phyloP scores from a whole-genome alignment of 2,113 vertebrate species.

The Cinclus mexicanus region DNA sequence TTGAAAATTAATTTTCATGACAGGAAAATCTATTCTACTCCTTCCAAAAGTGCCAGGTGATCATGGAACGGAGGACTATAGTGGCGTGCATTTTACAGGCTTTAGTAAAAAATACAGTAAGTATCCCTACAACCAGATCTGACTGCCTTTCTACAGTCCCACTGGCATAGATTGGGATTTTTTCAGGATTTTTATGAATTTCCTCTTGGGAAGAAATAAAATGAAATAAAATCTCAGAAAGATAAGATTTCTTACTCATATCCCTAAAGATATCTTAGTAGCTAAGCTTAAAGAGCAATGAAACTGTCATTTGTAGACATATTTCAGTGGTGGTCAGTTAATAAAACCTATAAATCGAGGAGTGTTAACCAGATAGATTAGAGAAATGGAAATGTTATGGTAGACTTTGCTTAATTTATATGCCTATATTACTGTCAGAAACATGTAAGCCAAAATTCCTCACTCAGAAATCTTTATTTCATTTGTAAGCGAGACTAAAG shows the following conservation, averaged over 20 bases:
- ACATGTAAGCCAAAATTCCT: neutral
- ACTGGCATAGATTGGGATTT: neutral
- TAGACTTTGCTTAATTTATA: neutral
- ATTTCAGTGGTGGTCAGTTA: neutral
- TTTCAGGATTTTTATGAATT: neutral
- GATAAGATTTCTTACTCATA: neutral
- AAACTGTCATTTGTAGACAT: neutral
- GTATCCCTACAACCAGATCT: neutral
- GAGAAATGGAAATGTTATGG: neutral
- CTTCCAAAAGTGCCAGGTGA: neutral
- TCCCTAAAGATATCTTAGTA: neutral
- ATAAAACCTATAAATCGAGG: neutral
- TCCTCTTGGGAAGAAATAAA: neutral
- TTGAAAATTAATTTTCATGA: neutral
- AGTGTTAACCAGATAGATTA: neutral
- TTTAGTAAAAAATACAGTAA: neutral
- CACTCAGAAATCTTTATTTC: neutral
- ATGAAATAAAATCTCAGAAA: neutral
- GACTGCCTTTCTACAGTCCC: neutral
- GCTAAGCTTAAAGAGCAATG: neutral
- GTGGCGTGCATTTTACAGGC: rapidly evolving
- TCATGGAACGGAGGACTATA: neutral
- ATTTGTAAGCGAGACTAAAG: neutral
- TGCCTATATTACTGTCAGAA: neutral
- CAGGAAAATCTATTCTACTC: neutral